Base-by-base conservation (phyloP, 1,140 invertebrate genomes). In the Stegodyphus mimosarum region DNA sequence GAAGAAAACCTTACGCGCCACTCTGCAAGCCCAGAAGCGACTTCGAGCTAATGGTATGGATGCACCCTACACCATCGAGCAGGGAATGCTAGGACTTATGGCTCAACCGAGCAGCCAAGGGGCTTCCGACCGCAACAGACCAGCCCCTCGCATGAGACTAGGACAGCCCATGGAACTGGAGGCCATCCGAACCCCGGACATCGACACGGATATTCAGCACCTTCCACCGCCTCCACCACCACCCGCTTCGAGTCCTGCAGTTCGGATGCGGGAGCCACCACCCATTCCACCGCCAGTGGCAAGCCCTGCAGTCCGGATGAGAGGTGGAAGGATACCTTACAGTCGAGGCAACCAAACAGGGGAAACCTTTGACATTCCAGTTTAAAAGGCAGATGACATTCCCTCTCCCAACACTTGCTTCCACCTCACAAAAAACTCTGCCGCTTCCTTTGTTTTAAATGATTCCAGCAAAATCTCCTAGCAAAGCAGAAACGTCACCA, bases 1-100 rank as follows among this genome's bases (percentile, higher is more conserved):
- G 92, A 96, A 96, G 90, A 96, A 96, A 89, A 95, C 94, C 1
- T 90, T 96, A 84, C 92, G 95, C 87, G 94, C 94, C 13, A 94
- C 94, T 9, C 92, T 95, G 87, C 92, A 94, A 88, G 93, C 93
- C 72, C 93, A 95, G 87, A 93, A 95, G 87, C 92, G 95, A 67
- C 93, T 95, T 60, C 95, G 95, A 89, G 94, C 95, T 6, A 96
- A 96, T 89, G 94, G 95, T 7, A 92, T 95, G 87, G 87, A 87
- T 71, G 87, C 87, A 6, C 33, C 33, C 33, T 87, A 86, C 63
- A 87, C 87, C 49, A 78, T 87, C 48, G 87, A 87, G 52, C 72
- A 71, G 64, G 83, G 81, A 17, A 79, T 84, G 74, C 74, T 52
- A 53, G 86, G 80, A 18, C 76, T 79, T 6, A 76, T 83, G 66